These are phyloP conservation scores for Eupsittula cactorum DNA, from an alignment of 2,113 vertebrate species.

Conservation along the genomic window DNA sequence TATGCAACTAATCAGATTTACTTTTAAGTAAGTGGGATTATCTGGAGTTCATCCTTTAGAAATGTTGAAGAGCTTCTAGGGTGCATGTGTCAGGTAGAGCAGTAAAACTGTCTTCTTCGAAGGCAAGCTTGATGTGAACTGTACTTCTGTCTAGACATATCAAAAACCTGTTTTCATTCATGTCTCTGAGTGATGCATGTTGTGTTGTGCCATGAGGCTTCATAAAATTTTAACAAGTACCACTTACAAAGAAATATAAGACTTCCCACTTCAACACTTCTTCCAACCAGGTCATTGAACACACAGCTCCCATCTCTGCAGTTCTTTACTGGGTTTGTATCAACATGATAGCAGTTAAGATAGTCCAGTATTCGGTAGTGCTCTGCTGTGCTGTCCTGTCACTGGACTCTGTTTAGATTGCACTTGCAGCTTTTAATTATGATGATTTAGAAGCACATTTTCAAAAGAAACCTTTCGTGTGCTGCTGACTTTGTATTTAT, in stretches of 20 bases:
- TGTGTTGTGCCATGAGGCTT: not conserved
- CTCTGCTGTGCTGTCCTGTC: not conserved
- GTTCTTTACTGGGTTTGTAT: not conserved
- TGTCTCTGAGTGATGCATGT: not conserved
- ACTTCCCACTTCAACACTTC: not conserved
- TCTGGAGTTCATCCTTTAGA: not conserved
- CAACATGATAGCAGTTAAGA: not conserved
- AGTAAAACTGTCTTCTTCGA: not conserved
- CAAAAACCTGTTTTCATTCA: not conserved
- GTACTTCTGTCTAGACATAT: not conserved
- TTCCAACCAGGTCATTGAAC: not conserved
- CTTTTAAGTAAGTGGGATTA: not conserved
- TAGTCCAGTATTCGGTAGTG: not conserved
- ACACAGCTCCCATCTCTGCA: not conserved
- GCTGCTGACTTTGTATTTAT: not conserved
- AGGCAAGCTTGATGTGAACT: not conserved
- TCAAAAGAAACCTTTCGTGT: not conserved
- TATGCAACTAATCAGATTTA: not conserved
- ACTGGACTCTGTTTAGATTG: not conserved
- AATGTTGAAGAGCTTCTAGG: not conserved
- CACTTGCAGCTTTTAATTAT: not conserved
- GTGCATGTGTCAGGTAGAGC: not conserved
- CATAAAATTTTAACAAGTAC: not conserved
- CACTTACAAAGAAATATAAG: not conserved
- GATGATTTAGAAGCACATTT: not conserved